Evolutionary conservation across 2,888 invertebrate genomes (phyloP).

Genomic region (Brachypterus glaber): DNA sequence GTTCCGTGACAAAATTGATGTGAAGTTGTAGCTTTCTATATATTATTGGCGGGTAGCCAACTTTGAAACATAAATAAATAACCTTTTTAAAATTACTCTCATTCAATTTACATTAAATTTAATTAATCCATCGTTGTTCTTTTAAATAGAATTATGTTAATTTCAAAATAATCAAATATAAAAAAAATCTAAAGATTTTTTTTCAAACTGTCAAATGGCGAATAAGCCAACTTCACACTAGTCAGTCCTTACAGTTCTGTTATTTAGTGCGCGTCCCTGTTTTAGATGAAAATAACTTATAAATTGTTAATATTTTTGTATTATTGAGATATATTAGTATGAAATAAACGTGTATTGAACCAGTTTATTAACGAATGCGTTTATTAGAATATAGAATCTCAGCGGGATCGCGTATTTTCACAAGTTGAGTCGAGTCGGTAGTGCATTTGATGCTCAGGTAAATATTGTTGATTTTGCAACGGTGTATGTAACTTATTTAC

Average conservation of each 20-base stretch:
- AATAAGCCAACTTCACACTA: constrained; percentile 18
- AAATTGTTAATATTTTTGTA: constrained; percentile 11
- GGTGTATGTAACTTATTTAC: not conserved
- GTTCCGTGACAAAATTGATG: too few relatives aligned
- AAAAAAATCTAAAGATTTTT: not conserved
- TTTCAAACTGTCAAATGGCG: not conserved
- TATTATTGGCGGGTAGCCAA: too few relatives aligned
- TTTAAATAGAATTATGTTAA: too few relatives aligned
- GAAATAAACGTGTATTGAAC: constrained; percentile 9
- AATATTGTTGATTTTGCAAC: constrained; percentile 7
- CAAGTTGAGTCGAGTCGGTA: too few relatives aligned
- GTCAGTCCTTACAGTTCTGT: constrained; percentile 19
- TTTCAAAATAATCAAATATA: too few relatives aligned
- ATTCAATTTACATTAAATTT: too few relatives aligned
- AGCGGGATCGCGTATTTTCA: too few relatives aligned
- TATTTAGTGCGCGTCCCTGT: constrained; percentile 30
- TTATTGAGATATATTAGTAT: constrained; percentile 1
- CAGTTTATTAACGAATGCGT: constrained; percentile 1
- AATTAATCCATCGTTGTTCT: too few relatives aligned
- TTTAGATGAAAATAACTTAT: constrained; percentile 18
- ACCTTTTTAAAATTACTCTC: too few relatives aligned
- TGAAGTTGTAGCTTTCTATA: too few relatives aligned
- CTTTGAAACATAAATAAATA: too few relatives aligned
- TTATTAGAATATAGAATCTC: not conserved
- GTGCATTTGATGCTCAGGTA: constrained; percentile 26